Percentiles rank a stretch among this genome's conserved stretches.
phyloP scores from a whole-genome alignment of 1,140 invertebrate genomes.

The Pseudomyrmex concolor region DNA sequence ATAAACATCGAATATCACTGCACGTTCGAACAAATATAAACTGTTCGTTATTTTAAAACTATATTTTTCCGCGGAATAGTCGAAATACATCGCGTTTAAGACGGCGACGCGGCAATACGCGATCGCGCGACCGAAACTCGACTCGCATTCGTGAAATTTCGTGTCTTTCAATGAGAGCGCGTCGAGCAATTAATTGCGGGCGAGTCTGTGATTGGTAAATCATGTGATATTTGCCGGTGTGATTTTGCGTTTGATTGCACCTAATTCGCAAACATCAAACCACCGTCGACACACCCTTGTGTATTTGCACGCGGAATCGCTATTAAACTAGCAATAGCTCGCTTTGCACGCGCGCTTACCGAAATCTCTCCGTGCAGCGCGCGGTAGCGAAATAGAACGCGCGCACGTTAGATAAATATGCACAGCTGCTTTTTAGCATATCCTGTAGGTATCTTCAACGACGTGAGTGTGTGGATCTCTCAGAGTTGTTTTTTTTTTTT shows the following conservation, averaged over 20 bases:
- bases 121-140: too few relatives aligned
- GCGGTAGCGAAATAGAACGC: slow-evolving; percentile 27
- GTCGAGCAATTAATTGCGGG: slow-evolving; percentile 60
- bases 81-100: neutral
- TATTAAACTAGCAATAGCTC: slow-evolving; percentile 67
- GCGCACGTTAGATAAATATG: slow-evolving; percentile 52
- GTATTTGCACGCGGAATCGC: slow-evolving; percentile 69
- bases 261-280: slow-evolving; percentile 79
- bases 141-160: neutral
- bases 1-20: neutral
- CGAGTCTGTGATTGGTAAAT: slow-evolving; percentile 78
- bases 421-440: slow-evolving; percentile 30
- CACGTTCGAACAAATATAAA: neutral
- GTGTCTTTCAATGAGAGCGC: too few relatives aligned
- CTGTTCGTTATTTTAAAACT: neutral
- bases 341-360: neutral
- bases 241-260: slow-evolving; percentile 81
- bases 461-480: slow-evolving; percentile 36
- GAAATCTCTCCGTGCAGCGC: slow-evolving; percentile 45
- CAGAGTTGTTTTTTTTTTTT: neutral
- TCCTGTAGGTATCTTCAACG: neutral
- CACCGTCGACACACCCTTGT: slow-evolving; percentile 55
- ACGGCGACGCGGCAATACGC: too few relatives aligned
- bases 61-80: neutral
- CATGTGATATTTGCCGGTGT: slow-evolving; percentile 72